Conservation (phyloP, 2,797 vertebrate species). For the Anguilla obscura region DNA sequence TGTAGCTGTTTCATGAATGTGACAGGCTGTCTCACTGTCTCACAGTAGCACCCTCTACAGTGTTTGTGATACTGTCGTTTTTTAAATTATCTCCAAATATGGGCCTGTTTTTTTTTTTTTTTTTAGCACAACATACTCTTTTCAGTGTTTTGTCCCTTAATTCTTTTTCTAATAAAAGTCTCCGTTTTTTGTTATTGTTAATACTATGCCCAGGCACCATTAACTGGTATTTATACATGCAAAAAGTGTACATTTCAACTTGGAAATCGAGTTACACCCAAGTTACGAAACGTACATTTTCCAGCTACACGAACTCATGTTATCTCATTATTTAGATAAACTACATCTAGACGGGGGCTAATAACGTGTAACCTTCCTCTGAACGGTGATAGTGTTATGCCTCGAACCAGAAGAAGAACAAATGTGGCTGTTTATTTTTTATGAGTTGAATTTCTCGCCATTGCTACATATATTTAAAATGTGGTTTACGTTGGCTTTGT, state of each 20-base stretch:
- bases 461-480: too few species aligned
- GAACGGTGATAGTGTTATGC: not conserved
- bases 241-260: too few species aligned
- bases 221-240: not conserved
- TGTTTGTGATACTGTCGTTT: not conserved
- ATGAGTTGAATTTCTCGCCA: not conserved
- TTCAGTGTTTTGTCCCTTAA: not conserved
- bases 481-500: too few species aligned
- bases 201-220: not conserved
- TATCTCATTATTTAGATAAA: not conserved
- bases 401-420: not conserved
- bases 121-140: not conserved
- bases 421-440: not conserved
- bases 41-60: not conserved
- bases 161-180: conserved; percentile 12
- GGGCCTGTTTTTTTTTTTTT: not conserved
- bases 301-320: not conserved
- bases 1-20: not conserved
- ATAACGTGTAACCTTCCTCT: not conserved
- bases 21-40: not conserved
- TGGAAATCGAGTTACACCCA: not conserved
- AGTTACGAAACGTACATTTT: not conserved
- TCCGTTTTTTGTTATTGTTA: not conserved
- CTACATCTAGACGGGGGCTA: not conserved
- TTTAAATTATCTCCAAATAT: not conserved